These are phyloP conservation scores for Scrobipalpa atriplicella DNA, from an alignment of 2,888 invertebrate species.

Conservation along the genomic window DNA sequence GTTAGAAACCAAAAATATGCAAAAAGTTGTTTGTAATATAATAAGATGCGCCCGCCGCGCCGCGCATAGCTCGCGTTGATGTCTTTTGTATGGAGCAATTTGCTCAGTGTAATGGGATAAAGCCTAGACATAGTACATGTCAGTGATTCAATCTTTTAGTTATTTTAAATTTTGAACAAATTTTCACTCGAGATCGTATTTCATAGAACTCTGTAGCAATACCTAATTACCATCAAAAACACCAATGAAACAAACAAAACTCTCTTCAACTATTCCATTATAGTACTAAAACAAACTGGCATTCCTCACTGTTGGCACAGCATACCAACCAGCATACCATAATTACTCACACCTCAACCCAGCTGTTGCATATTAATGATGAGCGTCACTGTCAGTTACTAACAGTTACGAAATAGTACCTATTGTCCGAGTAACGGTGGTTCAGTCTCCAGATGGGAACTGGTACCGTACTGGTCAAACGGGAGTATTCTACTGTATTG, in stretches of 20 bases:
- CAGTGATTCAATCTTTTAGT: neutral
- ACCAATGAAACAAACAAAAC: too few relatives aligned
- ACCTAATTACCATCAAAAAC: too few relatives aligned
- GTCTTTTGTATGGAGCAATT: conserved; percentile 46
- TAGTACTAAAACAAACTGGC: neutral
- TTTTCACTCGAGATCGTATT: too few relatives aligned
- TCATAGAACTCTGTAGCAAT: too few relatives aligned
- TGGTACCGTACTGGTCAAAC: conserved; percentile 7
- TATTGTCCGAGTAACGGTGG: conserved; percentile 26
- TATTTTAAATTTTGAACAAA: neutral
- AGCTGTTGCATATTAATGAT: conserved; percentile 21
- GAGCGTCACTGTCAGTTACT: neutral
- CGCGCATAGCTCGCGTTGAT: conserved; percentile 42
- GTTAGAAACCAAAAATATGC: conserved; percentile 26
- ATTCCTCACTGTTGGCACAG: neutral
- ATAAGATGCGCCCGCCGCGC: conserved; percentile 22
- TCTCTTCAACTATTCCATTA: neutral
- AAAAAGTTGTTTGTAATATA: conserved; percentile 18
- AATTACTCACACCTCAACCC: neutral
- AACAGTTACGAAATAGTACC: conserved; percentile 23
- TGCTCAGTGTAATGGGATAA: neutral
- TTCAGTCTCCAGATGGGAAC: neutral
- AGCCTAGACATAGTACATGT: neutral
- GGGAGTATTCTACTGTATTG: conserved; percentile 1
- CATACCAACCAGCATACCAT: neutral